Evolutionary conservation across 2,113 vertebrate genomes (phyloP).

Genomic region (Bos javanicus): DNA sequence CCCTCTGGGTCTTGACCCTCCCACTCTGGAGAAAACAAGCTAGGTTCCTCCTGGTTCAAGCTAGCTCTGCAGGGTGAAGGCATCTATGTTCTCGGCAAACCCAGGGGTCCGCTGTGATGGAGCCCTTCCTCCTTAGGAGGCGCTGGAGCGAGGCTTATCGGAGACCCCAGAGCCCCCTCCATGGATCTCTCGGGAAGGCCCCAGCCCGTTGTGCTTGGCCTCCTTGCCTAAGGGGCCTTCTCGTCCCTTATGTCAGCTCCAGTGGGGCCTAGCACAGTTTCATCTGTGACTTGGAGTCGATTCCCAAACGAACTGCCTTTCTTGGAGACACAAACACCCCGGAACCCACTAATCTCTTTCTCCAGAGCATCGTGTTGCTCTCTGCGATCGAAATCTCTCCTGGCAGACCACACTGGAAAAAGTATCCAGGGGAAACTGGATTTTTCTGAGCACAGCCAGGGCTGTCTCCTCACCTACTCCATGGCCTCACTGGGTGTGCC

Average conservation of each 20-base stretch:
- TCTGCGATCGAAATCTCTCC: slow-evolving; percentile 34
- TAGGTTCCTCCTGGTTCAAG: neutral
- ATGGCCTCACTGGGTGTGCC: neutral
- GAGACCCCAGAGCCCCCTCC: neutral
- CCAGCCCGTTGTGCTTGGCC: neutral
- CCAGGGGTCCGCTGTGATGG: neutral
- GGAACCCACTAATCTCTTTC: neutral
- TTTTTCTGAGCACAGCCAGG: neutral
- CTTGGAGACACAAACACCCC: neutral
- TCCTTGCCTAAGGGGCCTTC: neutral
- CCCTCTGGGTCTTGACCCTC: neutral
- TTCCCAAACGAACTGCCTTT: slow-evolving; percentile 4
- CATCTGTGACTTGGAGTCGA: neutral
- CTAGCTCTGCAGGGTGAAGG: neutral
- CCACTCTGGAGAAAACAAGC: neutral
- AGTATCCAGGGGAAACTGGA: neutral
- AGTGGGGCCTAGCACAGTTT: neutral
- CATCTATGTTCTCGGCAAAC: neutral
- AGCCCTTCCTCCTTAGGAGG: neutral
- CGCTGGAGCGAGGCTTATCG: accelerated
- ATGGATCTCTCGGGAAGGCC: neutral
- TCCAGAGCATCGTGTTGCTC: neutral
- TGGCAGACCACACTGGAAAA: slow-evolving; percentile 18
- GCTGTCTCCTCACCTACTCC: neutral
- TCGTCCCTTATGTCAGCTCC: neutral